A percentile compares a stretch with the other conserved stretches of the same genome.
Evolutionary conservation across 2,113 vertebrate species (phyloP).

Genomic region (Trogon surrucura): DNA sequence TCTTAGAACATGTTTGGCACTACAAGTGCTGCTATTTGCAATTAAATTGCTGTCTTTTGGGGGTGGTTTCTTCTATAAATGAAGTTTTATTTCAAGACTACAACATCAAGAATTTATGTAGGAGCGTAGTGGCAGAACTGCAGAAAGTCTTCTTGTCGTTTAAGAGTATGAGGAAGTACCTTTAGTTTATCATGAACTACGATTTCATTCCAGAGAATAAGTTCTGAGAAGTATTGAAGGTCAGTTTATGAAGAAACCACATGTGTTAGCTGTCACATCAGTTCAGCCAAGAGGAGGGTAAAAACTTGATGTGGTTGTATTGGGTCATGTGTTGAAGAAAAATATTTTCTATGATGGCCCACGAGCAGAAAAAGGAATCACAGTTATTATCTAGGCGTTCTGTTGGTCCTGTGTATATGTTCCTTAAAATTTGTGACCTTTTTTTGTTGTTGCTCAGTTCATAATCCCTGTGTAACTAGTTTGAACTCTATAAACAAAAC

Average conservation of each 20-base stretch:
- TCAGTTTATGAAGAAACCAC: background rate
- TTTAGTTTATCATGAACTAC: background rate
- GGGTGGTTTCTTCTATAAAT: background rate
- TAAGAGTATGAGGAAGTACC: background rate
- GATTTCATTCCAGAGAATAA: background rate
- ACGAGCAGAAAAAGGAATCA: background rate
- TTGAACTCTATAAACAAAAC: background rate
- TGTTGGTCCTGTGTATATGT: background rate
- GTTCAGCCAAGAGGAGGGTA: background rate
- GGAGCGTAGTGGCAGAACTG: background rate
- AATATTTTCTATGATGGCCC: background rate
- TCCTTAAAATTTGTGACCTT: background rate
- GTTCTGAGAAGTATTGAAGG: background rate
- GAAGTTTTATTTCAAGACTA: background rate
- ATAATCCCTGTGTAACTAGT: background rate
- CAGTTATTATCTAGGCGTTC: background rate
- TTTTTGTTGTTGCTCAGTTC: background rate
- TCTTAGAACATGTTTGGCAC: background rate
- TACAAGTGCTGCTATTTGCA: background rate
- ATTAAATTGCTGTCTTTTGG: background rate
- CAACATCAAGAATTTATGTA: background rate
- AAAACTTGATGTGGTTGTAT: accelerated
- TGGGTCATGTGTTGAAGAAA: background rate
- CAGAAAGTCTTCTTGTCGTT: background rate
- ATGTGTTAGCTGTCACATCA: too few relatives aligned